These are phyloP conservation scores for Gorsachius goisagi DNA, from an alignment of 2,113 vertebrate species.

Conservation along the genomic window DNA sequence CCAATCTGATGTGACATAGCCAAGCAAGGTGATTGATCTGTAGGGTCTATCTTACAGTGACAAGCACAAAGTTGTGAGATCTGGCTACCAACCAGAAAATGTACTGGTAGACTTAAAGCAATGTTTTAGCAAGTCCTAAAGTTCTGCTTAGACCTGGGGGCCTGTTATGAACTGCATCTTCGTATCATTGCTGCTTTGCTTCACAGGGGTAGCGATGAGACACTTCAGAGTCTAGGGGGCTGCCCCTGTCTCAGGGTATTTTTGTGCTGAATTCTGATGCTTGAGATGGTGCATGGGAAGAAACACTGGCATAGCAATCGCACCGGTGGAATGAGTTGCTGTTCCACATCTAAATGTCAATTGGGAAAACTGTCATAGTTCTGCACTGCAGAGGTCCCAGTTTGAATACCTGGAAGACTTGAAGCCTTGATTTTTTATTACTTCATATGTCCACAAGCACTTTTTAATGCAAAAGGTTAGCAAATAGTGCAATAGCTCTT, in stretches of 20 bases:
- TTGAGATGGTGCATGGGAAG: neutral
- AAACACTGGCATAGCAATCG: accelerated
- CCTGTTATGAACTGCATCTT: neutral
- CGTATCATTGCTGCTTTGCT: neutral
- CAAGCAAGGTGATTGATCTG: constrained; percentile 47
- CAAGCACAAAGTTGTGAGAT: constrained; percentile 5
- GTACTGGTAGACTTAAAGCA: neutral
- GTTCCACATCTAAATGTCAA: neutral
- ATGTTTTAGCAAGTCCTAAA: neutral
- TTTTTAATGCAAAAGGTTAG: neutral
- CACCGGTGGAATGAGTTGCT: neutral
- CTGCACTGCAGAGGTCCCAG: neutral
- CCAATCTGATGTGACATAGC: constrained; percentile 9
- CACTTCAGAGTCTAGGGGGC: neutral
- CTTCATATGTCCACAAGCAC: neutral
- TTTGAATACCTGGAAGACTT: neutral
- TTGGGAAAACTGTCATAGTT: neutral
- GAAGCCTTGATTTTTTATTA: neutral
- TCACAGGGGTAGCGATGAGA: neutral
- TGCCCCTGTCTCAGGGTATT: neutral
- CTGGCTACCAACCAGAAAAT: constrained; percentile 31
- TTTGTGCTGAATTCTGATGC: neutral
- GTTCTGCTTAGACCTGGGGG: neutral
- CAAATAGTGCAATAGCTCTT: neutral
- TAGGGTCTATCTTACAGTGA: constrained; percentile 43